These are phyloP conservation scores for Daphoenositta chrysoptera DNA, from an alignment of 2,113 vertebrate species.

Conservation along the genomic window DNA sequence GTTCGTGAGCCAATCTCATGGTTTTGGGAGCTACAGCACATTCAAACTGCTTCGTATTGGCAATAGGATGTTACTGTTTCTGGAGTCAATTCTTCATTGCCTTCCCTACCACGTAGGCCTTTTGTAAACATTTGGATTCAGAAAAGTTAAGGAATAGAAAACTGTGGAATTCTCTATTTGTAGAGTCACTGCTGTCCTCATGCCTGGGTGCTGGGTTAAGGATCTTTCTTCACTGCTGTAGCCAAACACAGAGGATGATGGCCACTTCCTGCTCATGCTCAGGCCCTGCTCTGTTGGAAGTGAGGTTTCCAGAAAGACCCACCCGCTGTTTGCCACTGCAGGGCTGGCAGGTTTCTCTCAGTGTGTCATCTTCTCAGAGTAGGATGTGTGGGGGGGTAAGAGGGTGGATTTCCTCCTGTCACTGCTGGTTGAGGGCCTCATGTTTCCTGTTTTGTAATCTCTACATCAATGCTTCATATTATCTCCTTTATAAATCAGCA, in stretches of 20 bases:
- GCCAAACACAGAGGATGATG: not conserved
- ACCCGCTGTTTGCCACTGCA: not conserved
- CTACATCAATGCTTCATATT: slow-evolving; percentile 36
- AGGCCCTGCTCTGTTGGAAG: not conserved
- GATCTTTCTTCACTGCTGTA: not conserved
- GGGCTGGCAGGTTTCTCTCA: not conserved
- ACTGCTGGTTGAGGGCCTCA: slow-evolving; percentile 33
- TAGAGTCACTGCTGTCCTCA: not conserved
- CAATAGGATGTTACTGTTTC: not conserved
- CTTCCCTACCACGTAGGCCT: not conserved
- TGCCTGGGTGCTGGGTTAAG: not conserved
- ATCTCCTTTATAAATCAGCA: slow-evolving; percentile 48
- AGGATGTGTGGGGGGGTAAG: not conserved
- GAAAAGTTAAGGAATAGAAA: not conserved
- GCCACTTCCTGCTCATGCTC: not conserved
- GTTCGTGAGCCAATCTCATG: not conserved
- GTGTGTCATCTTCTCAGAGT: slow-evolving; percentile 9
- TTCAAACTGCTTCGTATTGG: not conserved
- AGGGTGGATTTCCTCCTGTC: slow-evolving; percentile 55
- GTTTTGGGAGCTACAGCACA: not conserved
- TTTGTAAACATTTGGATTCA: not conserved
- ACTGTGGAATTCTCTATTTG: not conserved
- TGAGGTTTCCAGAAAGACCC: slow-evolving; percentile 18
- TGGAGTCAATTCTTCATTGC: not conserved
- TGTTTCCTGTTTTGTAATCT: slow-evolving; percentile 74